These are phyloP conservation scores for Hofmannophila pseudospretella DNA, from an alignment of 2,888 invertebrate species.

Conservation along the genomic window DNA sequence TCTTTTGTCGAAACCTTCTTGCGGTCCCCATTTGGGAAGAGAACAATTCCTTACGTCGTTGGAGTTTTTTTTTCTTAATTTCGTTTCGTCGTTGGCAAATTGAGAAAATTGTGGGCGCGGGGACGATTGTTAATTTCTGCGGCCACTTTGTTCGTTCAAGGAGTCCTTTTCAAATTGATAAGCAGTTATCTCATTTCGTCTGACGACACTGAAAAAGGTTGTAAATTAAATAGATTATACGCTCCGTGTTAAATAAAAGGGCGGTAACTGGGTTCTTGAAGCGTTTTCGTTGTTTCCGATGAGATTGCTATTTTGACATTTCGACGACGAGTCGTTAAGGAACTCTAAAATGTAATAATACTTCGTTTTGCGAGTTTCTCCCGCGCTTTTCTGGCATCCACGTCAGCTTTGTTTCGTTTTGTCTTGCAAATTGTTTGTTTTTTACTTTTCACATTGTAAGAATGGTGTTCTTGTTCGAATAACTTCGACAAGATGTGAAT, in stretches of 20 bases:
- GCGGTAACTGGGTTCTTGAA: slow-evolving; percentile 31
- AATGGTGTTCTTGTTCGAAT: too few species aligned
- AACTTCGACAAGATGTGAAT: too few species aligned
- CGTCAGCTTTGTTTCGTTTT: too few species aligned
- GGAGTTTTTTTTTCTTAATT: slow-evolving; percentile 27
- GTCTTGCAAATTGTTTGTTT: too few species aligned
- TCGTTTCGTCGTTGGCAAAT: slow-evolving; percentile 48
- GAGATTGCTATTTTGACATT: slow-evolving; percentile 27
- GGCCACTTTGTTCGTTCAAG: slow-evolving; percentile 39
- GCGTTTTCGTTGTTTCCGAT: slow-evolving; percentile 19
- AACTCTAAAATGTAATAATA: too few species aligned
- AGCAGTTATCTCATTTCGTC: slow-evolving; percentile 42
- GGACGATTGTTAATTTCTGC: slow-evolving; percentile 40
- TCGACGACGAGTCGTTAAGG: slow-evolving; percentile 5
- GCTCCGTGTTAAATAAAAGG: slow-evolving; percentile 27
- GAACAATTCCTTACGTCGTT: slow-evolving; percentile 51
- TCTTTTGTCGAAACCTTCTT: slow-evolving; percentile 41
- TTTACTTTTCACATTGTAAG: too few species aligned
- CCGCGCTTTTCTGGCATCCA: too few species aligned
- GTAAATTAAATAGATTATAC: slow-evolving; percentile 48
- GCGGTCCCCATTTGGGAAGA: slow-evolving; percentile 38
- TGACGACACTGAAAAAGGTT: slow-evolving; percentile 31
- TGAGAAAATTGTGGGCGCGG: slow-evolving; percentile 47
- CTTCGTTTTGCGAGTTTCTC: too few species aligned
- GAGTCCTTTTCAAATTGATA: slow-evolving; percentile 42